These are phyloP conservation scores for Micromussa lordhowensis DNA, from an alignment of 92 coral and sea anemone species.

Conservation along the genomic window DNA sequence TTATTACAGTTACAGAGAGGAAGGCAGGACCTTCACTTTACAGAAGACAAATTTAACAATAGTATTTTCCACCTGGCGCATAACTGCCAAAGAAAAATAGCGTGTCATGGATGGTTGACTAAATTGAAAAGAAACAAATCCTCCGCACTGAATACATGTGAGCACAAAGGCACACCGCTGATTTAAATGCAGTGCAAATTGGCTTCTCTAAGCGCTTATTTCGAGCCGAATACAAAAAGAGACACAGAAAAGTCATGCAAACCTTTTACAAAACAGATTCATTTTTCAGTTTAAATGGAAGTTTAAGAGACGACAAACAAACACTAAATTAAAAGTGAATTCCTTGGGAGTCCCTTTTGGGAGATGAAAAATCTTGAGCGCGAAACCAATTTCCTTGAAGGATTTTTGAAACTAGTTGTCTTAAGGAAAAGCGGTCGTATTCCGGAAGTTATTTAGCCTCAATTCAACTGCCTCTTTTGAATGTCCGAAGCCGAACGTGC, in stretches of 20 bases:
- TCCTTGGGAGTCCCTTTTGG: background rate
- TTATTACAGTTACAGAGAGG: background rate
- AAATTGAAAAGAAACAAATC: constrained; percentile 30
- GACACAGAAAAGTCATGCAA: background rate
- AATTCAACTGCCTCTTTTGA: constrained; percentile 40
- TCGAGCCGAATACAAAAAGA: constrained; percentile 14
- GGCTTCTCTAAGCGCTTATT: constrained; percentile 5
- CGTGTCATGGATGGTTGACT: background rate
- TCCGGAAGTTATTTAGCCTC: constrained; percentile 36
- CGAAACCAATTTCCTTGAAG: constrained; percentile 6
- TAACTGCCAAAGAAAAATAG: background rate
- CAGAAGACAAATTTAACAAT: background rate
- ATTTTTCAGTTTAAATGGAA: background rate
- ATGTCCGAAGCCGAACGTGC: constrained; percentile 14
- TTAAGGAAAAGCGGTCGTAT: background rate
- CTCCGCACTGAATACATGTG: constrained; percentile 1
- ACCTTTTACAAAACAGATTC: background rate
- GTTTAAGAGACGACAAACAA: constrained; percentile 7
- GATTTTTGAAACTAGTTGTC: background rate
- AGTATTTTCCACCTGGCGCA: constrained; percentile 7
- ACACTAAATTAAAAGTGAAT: background rate
- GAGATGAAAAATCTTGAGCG: constrained; percentile 8
- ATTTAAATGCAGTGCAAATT: constrained; percentile 29
- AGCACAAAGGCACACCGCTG: constrained; percentile 21
- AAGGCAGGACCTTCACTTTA: constrained; percentile 4